Conservation (phyloP, 2,113 vertebrate genomes). For the Oreochromis aureus region DNA sequence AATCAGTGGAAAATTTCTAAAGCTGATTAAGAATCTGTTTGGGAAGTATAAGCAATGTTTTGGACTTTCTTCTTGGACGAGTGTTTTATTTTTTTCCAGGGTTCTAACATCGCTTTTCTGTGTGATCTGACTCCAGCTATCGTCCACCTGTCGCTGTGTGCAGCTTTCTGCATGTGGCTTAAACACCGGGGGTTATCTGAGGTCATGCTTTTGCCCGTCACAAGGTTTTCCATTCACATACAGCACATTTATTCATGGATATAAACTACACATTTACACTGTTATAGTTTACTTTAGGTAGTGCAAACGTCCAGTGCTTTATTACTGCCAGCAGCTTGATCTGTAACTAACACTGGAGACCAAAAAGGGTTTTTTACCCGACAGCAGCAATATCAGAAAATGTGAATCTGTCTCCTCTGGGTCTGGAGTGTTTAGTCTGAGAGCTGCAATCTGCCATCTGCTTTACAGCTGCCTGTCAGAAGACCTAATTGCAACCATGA, state of each 20-base stretch:
- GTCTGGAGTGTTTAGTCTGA: conserved; percentile 61
- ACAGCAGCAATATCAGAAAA: not conserved
- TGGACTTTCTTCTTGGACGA: not conserved
- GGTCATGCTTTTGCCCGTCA: not conserved
- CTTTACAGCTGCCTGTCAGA: conserved; percentile 44
- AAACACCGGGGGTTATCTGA: not conserved
- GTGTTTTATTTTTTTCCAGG: not conserved
- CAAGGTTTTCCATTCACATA: not conserved
- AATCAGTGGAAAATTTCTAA: conserved; percentile 13
- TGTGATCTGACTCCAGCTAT: not conserved
- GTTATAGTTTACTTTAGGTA: not conserved
- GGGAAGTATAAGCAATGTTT: conserved; percentile 9
- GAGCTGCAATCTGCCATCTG: conserved; percentile 45
- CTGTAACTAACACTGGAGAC: not conserved
- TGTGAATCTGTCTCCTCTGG: conserved; percentile 22
- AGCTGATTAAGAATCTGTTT: conserved; percentile 16
- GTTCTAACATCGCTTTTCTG: not conserved
- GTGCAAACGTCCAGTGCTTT: not conserved
- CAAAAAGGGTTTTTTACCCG: not conserved
- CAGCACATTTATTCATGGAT: not conserved
- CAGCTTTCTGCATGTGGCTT: not conserved
- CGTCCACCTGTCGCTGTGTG: not conserved
- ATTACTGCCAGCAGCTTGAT: not conserved
- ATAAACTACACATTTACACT: not conserved
- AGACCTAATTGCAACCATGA: conserved; percentile 32